Evolutionary conservation across 2,888 invertebrate genomes (phyloP), one percentile per base, ranked within the genome.

Genomic region (Cephus runcator): DNA sequence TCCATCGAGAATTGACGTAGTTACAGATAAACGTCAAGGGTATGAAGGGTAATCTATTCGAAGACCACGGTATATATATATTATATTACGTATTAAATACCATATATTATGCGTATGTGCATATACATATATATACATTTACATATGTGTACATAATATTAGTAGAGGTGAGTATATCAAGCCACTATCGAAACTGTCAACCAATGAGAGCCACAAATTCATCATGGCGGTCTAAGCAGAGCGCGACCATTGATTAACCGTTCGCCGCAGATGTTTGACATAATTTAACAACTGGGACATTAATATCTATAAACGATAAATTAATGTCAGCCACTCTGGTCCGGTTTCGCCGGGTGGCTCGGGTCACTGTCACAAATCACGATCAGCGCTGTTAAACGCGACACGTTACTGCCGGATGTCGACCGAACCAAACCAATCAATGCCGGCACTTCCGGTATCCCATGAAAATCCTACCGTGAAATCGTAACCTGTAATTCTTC

Each of bases 341-440:
- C 77, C 77, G 76, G 78, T 69, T 76, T 75, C 77, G 34, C 74
- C 75, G 78, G 76, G 56, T 31, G 74, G 75, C 73, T 73, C 75
- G 34, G 31, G 71, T 34, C 77, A 78, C 80, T 82, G 82, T 82
- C 83, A 81, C 82, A 83, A 80, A 82, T 83, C 82, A 83, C 82
- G 82, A 83, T 83, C 83, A 83, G 79, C 79, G 76, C 82, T 80
- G 80, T 82, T 82, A 82, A 83, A 77, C 79, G 79, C 78, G 81
- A 82, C 83, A 79, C 81, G 81, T 80, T 81, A 83, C 83, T 81
- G 79, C 82, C 79, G 79, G 79, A 79, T 80, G 82, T 83, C 83
- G 23, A 78, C 75, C 79, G 68, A 74, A 75, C 81, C 82, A 75
- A 81, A 31, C 33, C 31, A 71, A 71, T 31, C 71, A 71, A 71